Conservation (phyloP, 2,113 vertebrate genomes). For the Connochaetes taurinus region DNA sequence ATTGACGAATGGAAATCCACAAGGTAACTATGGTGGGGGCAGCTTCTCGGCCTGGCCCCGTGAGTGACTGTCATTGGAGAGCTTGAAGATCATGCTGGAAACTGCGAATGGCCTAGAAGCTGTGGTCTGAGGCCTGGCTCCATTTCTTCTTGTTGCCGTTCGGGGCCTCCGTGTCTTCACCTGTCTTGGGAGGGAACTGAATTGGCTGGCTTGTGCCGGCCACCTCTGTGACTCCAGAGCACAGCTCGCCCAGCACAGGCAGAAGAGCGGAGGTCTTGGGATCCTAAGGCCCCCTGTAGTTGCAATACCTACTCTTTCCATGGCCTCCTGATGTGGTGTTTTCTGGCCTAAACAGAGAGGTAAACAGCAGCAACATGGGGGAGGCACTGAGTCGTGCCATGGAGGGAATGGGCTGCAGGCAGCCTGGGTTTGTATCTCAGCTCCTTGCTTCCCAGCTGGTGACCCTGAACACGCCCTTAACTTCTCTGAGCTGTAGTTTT, state of each 20-base stretch:
- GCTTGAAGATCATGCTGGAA: background rate
- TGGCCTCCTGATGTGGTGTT: background rate
- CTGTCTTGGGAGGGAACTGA: background rate
- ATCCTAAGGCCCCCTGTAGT: fast-evolving
- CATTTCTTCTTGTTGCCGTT: background rate
- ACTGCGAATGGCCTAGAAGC: background rate
- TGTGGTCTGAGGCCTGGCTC: background rate
- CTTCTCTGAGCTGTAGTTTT: background rate
- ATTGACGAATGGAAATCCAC: background rate
- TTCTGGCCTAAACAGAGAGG: background rate
- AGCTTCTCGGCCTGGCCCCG: background rate
- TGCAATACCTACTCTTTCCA: background rate
- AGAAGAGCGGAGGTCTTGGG: background rate
- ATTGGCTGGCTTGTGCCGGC: background rate
- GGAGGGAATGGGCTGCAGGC: background rate
- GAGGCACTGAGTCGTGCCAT: background rate
- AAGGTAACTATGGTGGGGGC: too few relatives aligned
- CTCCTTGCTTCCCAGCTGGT: background rate
- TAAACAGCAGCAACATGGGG: background rate
- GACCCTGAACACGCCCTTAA: background rate
- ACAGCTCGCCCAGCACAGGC: fast-evolving
- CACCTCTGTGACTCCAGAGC: fast-evolving
- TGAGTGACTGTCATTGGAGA: background rate
- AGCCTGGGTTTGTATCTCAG: background rate
- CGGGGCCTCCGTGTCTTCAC: background rate